Conservation (phyloP, 2,113 vertebrate species). For the Sylvilagus bachmani region DNA sequence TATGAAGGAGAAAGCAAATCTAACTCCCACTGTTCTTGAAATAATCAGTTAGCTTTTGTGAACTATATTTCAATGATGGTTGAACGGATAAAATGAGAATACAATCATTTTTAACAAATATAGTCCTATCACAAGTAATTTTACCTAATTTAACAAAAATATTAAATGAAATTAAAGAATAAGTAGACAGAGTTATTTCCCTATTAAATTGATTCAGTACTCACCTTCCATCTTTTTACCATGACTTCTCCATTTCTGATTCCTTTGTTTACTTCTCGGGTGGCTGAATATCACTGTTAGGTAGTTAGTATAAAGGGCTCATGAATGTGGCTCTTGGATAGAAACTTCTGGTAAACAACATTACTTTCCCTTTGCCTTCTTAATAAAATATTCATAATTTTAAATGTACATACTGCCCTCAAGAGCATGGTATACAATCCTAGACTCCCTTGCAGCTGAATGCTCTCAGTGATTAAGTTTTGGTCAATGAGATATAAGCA, state of each 20-base stretch:
- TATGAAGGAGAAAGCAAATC: neutral
- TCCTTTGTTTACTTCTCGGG: conserved; percentile 6
- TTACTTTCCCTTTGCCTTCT: neutral
- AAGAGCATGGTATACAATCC: neutral
- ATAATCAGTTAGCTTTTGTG: neutral
- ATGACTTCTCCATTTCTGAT: neutral
- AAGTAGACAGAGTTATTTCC: neutral
- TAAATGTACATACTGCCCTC: neutral
- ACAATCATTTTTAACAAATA: neutral
- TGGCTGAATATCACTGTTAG: conserved; percentile 20
- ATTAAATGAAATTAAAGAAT: neutral
- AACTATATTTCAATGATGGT: neutral
- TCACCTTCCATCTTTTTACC: neutral
- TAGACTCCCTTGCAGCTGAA: neutral
- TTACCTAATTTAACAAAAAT: conserved; percentile 24
- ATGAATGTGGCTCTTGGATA: neutral
- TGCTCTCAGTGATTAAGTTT: neutral
- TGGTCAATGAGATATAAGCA: neutral
- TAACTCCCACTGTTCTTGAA: conserved; percentile 9
- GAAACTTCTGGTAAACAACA: neutral
- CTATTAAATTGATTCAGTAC: neutral
- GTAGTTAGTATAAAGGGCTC: neutral
- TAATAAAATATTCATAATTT: conserved; percentile 29
- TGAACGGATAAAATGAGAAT: conserved; percentile 24
- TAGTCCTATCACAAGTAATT: conserved; percentile 14